phyloP scores from a whole-genome alignment of 30 jellyfish, hydroid and myxozoan species.

The Hydractinia echinata region DNA sequence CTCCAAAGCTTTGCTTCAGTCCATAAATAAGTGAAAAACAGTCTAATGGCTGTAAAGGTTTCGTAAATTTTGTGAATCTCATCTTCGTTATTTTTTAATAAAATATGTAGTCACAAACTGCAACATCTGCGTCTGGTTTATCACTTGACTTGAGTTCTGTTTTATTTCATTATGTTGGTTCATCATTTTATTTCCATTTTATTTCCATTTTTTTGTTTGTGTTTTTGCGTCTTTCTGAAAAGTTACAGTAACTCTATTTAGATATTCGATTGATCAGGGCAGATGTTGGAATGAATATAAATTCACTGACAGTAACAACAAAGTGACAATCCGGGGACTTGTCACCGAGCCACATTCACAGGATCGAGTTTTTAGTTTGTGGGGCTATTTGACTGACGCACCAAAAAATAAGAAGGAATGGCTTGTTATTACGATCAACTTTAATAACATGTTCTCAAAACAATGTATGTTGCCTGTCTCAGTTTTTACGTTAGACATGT shows the following conservation, averaged over 20 bases:
- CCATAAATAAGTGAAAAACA: too few relatives aligned
- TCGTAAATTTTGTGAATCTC: too few relatives aligned
- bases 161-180: too few relatives aligned
- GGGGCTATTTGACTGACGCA: conserved; percentile 56
- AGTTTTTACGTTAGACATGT: neutral
- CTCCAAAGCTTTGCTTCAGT: too few relatives aligned
- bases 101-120: too few relatives aligned
- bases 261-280: conserved; percentile 87
- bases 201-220: too few relatives aligned
- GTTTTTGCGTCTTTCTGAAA: too few relatives aligned
- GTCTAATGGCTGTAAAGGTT: too few relatives aligned
- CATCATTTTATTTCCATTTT: too few relatives aligned
- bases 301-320: conserved; percentile 50
- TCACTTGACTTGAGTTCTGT: too few relatives aligned
- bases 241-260: neutral
- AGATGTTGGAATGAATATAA: conserved; percentile 65
- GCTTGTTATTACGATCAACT: conserved; percentile 78
- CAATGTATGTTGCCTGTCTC: conserved; percentile 41
- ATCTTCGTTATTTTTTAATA: too few relatives aligned
- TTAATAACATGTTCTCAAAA: conserved; percentile 48
- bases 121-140: too few relatives aligned
- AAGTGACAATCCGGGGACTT: conserved; percentile 56
- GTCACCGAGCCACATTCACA: conserved; percentile 81
- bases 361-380: conserved; percentile 61
- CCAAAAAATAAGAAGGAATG: conserved; percentile 32